Evolutionary conservation across 37 sponge, comb jelly and placozoan genomes (phyloP).

Genomic region (Oopsacas minuta): DNA sequence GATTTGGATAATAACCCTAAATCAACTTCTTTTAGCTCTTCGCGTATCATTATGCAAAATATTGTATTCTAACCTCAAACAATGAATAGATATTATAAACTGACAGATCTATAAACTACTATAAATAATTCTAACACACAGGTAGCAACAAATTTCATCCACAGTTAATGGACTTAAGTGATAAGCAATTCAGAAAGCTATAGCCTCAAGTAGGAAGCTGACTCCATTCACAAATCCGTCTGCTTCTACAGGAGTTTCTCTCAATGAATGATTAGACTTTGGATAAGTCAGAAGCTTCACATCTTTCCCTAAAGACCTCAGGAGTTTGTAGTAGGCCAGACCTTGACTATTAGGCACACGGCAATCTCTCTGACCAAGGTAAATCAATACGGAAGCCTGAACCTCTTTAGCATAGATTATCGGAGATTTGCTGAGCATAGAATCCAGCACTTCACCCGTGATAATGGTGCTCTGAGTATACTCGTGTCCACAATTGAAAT

Average conservation of each 20-base stretch:
- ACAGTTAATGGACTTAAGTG: neutral
- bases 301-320: neutral
- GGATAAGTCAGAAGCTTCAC: neutral
- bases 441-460: conserved; percentile 25
- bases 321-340: neutral
- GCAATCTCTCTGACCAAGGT: neutral
- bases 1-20: neutral
- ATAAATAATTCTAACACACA: no score
- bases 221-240: neutral
- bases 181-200: neutral
- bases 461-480: conserved; percentile 27
- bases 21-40: neutral
- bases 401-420: conserved; percentile 52
- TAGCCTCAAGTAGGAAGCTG: neutral
- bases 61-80: no score
- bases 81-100: no score
- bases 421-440: conserved; percentile 58
- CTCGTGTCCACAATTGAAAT: conserved; percentile 48
- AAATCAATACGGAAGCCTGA: neutral
- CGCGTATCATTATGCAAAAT: neutral
- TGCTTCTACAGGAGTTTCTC: neutral
- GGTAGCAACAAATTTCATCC: no score
- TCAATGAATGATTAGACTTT: neutral
- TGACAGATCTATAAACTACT: no score
- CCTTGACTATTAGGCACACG: neutral